These are phyloP conservation scores for Serinus canaria DNA, from an alignment of 2,113 vertebrate genomes.

Conservation along the genomic window DNA sequence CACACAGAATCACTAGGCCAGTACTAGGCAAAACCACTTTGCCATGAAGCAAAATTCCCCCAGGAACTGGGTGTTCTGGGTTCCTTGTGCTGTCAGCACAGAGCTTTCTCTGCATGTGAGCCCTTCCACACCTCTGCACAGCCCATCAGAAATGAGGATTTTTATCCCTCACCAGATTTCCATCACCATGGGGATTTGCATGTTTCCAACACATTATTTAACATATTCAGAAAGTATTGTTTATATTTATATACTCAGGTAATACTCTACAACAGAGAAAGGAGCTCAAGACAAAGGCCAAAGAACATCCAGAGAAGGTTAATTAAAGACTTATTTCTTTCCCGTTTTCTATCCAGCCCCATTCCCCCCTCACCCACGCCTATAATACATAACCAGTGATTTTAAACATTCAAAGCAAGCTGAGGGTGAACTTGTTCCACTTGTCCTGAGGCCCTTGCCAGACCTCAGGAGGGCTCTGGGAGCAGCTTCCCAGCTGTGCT, in stretches of 20 bases:
- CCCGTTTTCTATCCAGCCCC: not conserved
- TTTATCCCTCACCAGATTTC: not conserved
- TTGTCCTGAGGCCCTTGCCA: not conserved
- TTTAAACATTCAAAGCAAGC: not conserved
- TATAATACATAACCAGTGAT: not conserved
- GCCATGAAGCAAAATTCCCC: not conserved
- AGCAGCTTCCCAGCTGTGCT: not conserved
- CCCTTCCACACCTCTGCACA: not conserved
- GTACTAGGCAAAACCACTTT: not conserved
- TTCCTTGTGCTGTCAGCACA: not conserved
- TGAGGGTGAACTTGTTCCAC: not conserved
- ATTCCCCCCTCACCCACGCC: fast-evolving
- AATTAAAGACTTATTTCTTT: not conserved
- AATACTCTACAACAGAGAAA: not conserved
- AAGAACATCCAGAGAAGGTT: not conserved
- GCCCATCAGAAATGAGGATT: not conserved
- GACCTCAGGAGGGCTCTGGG: not conserved
- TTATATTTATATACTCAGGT: not conserved
- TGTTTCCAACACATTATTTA: not conserved
- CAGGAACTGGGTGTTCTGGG: not conserved
- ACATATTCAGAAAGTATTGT: not conserved
- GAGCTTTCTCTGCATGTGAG: not conserved
- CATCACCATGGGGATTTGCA: not conserved
- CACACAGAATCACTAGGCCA: not conserved
- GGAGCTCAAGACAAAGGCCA: not conserved